Conservation (phyloP, 2,888 invertebrate genomes). For the Noctua fimbriata region DNA sequence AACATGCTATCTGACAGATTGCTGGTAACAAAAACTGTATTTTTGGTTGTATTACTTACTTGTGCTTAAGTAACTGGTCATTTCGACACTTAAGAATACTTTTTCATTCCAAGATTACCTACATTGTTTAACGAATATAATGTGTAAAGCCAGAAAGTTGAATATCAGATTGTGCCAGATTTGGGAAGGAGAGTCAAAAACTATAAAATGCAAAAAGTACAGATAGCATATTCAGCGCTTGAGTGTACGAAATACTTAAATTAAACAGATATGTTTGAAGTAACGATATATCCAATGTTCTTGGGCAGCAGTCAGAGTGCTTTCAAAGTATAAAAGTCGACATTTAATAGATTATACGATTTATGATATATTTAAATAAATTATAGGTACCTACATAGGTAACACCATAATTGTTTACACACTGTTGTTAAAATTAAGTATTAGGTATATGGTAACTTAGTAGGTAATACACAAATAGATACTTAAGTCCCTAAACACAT, state of each 20-base stretch:
- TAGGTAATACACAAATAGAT: conserved; percentile 16
- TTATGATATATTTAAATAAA: conserved; percentile 44
- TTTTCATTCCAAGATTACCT: background rate
- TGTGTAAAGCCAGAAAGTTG: background rate
- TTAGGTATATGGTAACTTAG: conserved; percentile 25
- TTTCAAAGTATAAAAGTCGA: conserved; percentile 42
- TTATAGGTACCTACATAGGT: conserved; percentile 10
- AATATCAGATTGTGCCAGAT: background rate
- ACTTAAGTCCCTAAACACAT: conserved; percentile 54
- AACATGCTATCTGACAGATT: conserved; percentile 65
- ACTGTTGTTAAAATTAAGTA: conserved; percentile 35
- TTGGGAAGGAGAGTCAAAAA: background rate
- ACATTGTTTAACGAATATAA: background rate
- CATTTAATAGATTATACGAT: conserved; percentile 25
- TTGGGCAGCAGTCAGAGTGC: conserved; percentile 47
- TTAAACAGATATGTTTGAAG: conserved; percentile 70
- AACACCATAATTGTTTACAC: conserved; percentile 14
- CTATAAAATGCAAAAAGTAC: conserved; percentile 10
- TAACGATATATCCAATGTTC: conserved; percentile 62
- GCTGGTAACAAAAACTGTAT: conserved; percentile 15
- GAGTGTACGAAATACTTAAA: conserved; percentile 60
- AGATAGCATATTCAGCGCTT: conserved; percentile 58
- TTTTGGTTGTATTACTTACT: conserved; percentile 8
- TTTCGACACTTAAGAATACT: conserved; percentile 20
- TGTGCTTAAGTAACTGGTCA: conserved; percentile 20